Evolutionary conservation across 1,140 invertebrate species (phyloP).

Genomic region (Formica exsecta): DNA sequence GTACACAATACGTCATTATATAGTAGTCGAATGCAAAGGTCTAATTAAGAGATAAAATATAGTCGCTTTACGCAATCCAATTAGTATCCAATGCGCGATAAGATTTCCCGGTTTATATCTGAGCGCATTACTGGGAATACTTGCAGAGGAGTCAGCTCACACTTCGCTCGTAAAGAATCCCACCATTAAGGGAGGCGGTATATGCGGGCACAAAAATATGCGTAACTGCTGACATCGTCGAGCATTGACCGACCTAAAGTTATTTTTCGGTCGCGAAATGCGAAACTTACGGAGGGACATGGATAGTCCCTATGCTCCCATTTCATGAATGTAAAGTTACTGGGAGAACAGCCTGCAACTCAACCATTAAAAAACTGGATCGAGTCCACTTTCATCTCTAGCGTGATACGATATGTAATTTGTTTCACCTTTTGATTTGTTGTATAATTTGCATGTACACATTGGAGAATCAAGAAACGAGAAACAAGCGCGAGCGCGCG

Average conservation of each 20-base stretch:
- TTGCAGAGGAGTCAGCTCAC: background rate
- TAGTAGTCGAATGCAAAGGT: background rate
- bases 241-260: background rate
- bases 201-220: background rate
- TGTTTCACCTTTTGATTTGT: constrained; percentile 69
- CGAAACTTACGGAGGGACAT: constrained; percentile 48
- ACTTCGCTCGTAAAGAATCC: constrained; percentile 42
- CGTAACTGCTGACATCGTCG: background rate
- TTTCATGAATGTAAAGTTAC: constrained; percentile 81
- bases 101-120: constrained; percentile 39
- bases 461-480: background rate
- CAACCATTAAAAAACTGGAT: constrained; percentile 73
- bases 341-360: constrained; percentile 54
- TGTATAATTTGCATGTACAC: constrained; percentile 69
- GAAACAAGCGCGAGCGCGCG: constrained; percentile 13
- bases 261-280: constrained; percentile 70
- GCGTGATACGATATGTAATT: constrained; percentile 53
- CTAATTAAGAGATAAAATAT: constrained; percentile 41
- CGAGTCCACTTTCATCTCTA: constrained; percentile 52
- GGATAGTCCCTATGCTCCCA: constrained; percentile 73
- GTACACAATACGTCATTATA: background rate
- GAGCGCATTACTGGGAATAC: background rate
- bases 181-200: background rate
- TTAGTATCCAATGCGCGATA: constrained; percentile 47
- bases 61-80: constrained; percentile 10